phyloP scores from a whole-genome alignment of 2,113 vertebrate genomes.

The Egretta garzetta region DNA sequence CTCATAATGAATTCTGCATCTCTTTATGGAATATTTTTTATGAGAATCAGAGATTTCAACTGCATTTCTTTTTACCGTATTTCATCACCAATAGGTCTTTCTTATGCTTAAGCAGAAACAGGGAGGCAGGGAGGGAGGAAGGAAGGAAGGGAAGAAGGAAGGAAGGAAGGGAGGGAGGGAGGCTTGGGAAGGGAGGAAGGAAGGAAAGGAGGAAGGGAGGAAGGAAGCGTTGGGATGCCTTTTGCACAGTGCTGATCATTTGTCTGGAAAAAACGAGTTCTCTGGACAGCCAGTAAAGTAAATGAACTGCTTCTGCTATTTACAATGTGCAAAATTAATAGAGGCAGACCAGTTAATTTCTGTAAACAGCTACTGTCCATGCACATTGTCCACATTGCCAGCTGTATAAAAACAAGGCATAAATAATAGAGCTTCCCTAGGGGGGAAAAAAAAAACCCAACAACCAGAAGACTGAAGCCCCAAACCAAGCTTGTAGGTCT shows the following conservation, averaged over 20 bases:
- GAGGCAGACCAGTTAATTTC: neutral
- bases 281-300: neutral
- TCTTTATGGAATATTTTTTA: neutral
- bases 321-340: constrained; percentile 30
- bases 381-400: neutral
- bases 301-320: constrained; percentile 40
- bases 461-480: neutral
- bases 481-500: neutral
- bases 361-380: neutral
- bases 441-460: neutral
- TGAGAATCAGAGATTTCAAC: neutral
- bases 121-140: neutral
- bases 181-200: neutral
- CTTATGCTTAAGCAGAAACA: constrained; percentile 22
- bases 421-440: neutral
- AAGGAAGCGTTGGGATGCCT: neutral
- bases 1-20: neutral
- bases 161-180: neutral
- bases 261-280: neutral
- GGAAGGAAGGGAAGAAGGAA: neutral
- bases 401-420: neutral
- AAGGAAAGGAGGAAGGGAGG: neutral
- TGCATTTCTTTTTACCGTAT: neutral
- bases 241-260: neutral
- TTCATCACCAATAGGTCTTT: constrained; percentile 23